phyloP scores from a whole-genome alignment of 2,113 vertebrate genomes.

The Phrynocephalus versicolor region DNA sequence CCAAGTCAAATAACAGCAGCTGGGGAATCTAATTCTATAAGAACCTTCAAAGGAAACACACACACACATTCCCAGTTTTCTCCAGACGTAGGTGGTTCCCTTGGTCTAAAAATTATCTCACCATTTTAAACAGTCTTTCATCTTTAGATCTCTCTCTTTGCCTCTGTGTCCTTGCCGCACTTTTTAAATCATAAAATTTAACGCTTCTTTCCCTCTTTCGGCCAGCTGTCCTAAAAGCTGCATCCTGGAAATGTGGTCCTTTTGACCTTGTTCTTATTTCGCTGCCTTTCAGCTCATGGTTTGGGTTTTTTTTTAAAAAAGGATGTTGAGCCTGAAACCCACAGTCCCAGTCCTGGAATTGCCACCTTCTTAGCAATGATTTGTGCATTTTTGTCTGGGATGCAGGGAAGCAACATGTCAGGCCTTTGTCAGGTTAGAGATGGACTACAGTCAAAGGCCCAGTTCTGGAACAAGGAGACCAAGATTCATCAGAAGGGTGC shows the following conservation, averaged over 20 bases:
- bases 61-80: conserved; percentile 52
- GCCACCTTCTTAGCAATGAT: too few relatives aligned
- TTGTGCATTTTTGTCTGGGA: too few relatives aligned
- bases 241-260: too few relatives aligned
- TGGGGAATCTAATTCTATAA: conserved; percentile 42
- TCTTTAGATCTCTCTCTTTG: conserved; percentile 25
- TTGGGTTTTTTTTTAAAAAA: too few relatives aligned
- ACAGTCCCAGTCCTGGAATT: too few relatives aligned
- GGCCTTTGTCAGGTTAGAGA: too few relatives aligned
- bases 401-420: too few relatives aligned
- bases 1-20: conserved; percentile 3
- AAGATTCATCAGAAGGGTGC: background rate
- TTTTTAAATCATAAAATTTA: conserved; percentile 30
- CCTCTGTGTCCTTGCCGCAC: conserved; percentile 46
- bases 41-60: conserved; percentile 46
- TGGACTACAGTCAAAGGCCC: background rate
- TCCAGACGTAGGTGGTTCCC: conserved; percentile 44
- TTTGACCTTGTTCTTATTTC: too few relatives aligned
- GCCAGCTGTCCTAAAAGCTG: background rate
- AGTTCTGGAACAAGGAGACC: background rate
- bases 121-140: conserved; percentile 34
- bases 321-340: too few relatives aligned
- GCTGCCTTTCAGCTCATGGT: too few relatives aligned
- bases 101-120: conserved; percentile 34
- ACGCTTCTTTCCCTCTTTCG: background rate